These are phyloP conservation scores for Anarhynchus alexandrinus DNA, from an alignment of 2,113 vertebrate genomes.

Conservation along the genomic window DNA sequence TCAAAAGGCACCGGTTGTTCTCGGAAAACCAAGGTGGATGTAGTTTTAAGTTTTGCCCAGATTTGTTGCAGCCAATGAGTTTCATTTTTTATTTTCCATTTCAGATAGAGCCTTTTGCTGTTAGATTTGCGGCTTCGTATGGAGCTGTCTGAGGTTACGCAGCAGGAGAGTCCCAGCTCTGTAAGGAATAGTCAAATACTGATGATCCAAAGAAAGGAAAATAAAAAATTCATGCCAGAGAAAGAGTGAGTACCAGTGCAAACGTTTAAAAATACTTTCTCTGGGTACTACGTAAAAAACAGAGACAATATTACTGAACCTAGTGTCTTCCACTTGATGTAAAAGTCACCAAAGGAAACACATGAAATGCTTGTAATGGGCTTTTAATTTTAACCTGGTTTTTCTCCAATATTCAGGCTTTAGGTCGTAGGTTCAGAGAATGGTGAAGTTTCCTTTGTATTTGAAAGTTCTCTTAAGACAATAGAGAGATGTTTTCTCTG, in stretches of 20 bases:
- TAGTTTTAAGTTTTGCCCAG: background rate
- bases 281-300: background rate
- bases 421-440: background rate
- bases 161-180: background rate
- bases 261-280: background rate
- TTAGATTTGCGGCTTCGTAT: background rate
- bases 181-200: background rate
- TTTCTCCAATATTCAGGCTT: background rate
- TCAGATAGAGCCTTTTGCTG: fast-evolving
- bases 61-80: background rate
- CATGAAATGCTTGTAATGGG: background rate
- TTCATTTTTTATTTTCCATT: background rate
- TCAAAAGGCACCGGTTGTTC: background rate
- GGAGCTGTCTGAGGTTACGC: background rate
- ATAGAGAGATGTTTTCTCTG: background rate
- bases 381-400: background rate
- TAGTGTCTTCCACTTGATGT: background rate
- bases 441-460: background rate
- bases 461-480: background rate
- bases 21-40: background rate
- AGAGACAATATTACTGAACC: background rate
- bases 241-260: background rate
- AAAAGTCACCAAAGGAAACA: background rate
- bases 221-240: background rate
- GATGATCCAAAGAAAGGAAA: background rate